phyloP scores from a whole-genome alignment of 2,113 vertebrate genomes.

The Trogon surrucura region DNA sequence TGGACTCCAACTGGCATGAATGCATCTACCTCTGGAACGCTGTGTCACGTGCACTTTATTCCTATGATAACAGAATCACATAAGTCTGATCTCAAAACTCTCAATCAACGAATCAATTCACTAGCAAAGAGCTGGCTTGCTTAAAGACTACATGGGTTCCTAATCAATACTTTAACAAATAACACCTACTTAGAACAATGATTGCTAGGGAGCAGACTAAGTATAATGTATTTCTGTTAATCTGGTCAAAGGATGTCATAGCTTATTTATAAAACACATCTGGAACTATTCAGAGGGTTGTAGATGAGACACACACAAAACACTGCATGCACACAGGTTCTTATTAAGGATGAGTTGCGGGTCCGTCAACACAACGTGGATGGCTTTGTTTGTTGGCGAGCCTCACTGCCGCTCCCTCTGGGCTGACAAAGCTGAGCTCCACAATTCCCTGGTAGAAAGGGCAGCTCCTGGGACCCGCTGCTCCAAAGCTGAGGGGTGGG shows the following conservation, averaged over 20 bases:
- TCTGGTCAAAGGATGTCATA: not conserved
- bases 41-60: not conserved
- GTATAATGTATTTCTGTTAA: not conserved
- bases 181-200: conserved; percentile 33
- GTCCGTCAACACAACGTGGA: accelerated
- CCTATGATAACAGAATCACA: not conserved
- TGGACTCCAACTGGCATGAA: conserved; percentile 1
- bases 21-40: not conserved
- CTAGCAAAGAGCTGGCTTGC: not conserved
- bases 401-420: accelerated
- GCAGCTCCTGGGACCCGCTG: not conserved
- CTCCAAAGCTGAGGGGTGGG: accelerated
- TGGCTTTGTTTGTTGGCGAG: not conserved
- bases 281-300: not conserved
- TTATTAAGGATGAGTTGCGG: not conserved
- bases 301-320: not conserved
- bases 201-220: not conserved
- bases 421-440: not conserved
- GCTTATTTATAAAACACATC: not conserved
- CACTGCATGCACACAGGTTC: accelerated
- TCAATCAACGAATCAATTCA: not conserved
- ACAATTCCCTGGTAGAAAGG: not conserved
- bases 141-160: not conserved
- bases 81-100: not conserved
- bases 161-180: conserved; percentile 54